phyloP scores from a whole-genome alignment of 2,797 vertebrate genomes.

The Semotilus atromaculatus region DNA sequence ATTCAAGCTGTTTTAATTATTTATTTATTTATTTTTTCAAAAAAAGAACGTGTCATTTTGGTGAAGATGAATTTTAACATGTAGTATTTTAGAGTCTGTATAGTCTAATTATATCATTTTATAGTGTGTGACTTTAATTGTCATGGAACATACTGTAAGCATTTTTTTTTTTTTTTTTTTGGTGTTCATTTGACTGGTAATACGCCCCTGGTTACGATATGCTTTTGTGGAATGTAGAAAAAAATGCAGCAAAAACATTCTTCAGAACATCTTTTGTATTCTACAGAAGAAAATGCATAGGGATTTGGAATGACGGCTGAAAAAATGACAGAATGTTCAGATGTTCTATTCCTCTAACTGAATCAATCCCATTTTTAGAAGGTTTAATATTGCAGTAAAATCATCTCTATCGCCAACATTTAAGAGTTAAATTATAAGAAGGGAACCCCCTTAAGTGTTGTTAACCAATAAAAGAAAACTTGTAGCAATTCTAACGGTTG shows the following conservation, averaged over 20 bases:
- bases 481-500: not conserved
- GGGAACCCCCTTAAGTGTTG: not conserved
- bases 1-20: too few relatives aligned
- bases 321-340: not conserved
- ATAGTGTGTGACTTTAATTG: too few relatives aligned
- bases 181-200: not conserved
- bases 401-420: not conserved
- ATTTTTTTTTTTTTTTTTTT: too few relatives aligned
- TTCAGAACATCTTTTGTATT: not conserved
- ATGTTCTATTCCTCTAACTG: not conserved
- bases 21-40: too few relatives aligned
- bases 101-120: not conserved
- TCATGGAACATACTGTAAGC: not conserved
- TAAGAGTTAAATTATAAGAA: conserved; percentile 10
- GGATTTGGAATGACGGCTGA: not conserved
- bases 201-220: not conserved
- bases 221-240: not conserved
- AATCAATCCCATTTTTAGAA: not conserved
- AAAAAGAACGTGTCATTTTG: too few relatives aligned
- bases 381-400: not conserved
- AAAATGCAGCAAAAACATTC: not conserved
- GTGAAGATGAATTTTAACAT: not conserved
- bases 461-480: conserved; percentile 38
- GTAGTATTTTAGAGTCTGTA: not conserved
- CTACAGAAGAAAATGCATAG: not conserved